Evolutionary conservation across 2,888 invertebrate species (phyloP), one percentile per base, ranked within the genome.

Genomic region (Megaustenia siamemsis): DNA sequence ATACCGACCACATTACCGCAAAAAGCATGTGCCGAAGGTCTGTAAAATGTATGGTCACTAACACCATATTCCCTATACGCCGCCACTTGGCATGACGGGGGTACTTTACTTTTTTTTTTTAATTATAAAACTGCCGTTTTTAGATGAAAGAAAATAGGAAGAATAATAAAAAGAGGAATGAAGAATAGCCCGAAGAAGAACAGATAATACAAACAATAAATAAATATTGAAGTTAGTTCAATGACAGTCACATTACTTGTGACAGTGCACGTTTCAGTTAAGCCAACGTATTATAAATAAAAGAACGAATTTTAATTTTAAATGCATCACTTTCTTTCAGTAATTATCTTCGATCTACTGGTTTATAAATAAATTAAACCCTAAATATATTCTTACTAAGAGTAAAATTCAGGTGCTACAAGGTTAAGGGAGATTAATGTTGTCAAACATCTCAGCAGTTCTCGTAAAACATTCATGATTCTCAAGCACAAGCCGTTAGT

Each of bases 161-260:
- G 63, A 79, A 63, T 38, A 40, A 66, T 66, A 63, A 63, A 38
- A 79, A 79, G n/a, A 79, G 24, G 63, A 66, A n/a, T 4, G 32
- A 66, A 6, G 32, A 66, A 32, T 12, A 32, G 49, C 10, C 10
- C 10, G 32, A 32, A 66, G 32, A 66, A 28, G 63, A 66, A 66
- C 4, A 21, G 24, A 56, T 4, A 56, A 4, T 15, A 56, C 3
- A 56, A 21, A 56, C 10, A 56, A 56, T 15, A 56, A 56, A 56
- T 4, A 56, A 56, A 56, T 15, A 24, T 15, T n/a, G n/a, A n/a
- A n/a, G n/a, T n/a, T n/a, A n/a, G n/a, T n/a, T n/a, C n/a, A n/a
- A n/a, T n/a, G n/a, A n/a, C n/a, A n/a, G n/a, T n/a, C n/a, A n/a
- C n/a, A n/a, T n/a, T n/a, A n/a, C n/a, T n/a, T n/a, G n/a, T n/a